Base-by-base conservation (phyloP, 2,888 invertebrate species). In the Drosophila formosana region DNA sequence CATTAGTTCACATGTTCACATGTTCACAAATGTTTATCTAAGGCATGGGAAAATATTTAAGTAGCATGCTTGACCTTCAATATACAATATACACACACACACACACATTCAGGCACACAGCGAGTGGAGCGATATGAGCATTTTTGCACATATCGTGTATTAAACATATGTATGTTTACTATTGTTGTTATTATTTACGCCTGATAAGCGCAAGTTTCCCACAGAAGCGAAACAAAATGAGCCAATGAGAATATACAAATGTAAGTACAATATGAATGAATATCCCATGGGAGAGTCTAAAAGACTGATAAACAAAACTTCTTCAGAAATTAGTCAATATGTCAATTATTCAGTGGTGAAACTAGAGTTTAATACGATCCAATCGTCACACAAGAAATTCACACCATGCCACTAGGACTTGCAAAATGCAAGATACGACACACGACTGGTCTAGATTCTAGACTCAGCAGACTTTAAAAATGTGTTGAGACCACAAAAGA, bases 161-260 rank as follows among this genome's bases (percentile, higher is more conserved):
- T 45, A 45, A 45, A n/a, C 11, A 26, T 52, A n/a, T 52, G 13
- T 52, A n/a, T 52, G 13, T 39, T 25, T 9, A 23, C 26, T 66
- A 8, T 39, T 51, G 26, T 55, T 45, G 18, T 57, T 63, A 39
- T 47, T 41, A 26, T 67, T 64, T 47, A 13, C 18, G 43, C 26
- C 34, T 51, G 74, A 74, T 74, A 74, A 75, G 76, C 47, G n/a
- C 23, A 45, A 72, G 76, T 75, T 74, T 75, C 74, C 72, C 74
- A 75, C 74, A 72, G 62, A 52, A 51, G 55, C 45, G 34, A 55
- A 62, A 34, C 43, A 26, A 56, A 73, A 53, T 34, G 50, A 41
- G 9, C 43, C 55, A 55, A 66, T 73, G 32, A 52, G 62, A 57
- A 18, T 30, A 28, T 46, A 18, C 18, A 18, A 18, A 18, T 18